These are phyloP conservation scores for Lytechinus pictus DNA, from an alignment of 35 echinoderm and acorn worm species.

Conservation along the genomic window DNA sequence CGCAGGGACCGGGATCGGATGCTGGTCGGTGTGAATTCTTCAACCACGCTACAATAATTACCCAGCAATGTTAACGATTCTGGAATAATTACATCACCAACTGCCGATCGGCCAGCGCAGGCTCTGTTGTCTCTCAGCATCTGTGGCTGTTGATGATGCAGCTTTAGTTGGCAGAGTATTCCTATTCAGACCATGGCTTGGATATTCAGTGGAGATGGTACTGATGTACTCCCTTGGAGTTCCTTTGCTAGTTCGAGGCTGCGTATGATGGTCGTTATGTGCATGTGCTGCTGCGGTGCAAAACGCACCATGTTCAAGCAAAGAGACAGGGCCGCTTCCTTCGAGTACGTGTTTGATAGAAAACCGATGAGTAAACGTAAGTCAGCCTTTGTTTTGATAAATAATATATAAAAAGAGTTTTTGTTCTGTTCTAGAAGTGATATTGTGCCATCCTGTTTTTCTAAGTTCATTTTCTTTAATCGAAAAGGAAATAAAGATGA, in stretches of 20 bases:
- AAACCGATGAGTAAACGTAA: not conserved
- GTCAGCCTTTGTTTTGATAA: not conserved
- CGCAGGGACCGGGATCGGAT: not conserved
- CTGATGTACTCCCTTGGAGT: not conserved
- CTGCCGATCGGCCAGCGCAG: not conserved
- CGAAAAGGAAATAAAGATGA: too few species aligned
- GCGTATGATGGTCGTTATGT: conserved; percentile 44
- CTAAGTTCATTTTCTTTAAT: not conserved
- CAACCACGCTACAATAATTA: conserved; percentile 11
- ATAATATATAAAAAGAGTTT: too few species aligned
- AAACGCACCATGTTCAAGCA: conserved; percentile 37
- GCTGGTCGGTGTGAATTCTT: not conserved
- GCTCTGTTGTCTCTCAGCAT: not conserved
- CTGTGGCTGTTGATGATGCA: not conserved
- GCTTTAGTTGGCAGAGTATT: not conserved
- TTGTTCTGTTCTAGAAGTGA: too few species aligned
- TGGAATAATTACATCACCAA: not conserved
- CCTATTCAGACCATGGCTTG: conserved; percentile 20
- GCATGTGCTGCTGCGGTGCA: conserved; percentile 39
- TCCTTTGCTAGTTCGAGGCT: not conserved
- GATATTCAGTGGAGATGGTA: not conserved
- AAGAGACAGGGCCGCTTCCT: not conserved
- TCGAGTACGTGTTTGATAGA: conserved; percentile 27
- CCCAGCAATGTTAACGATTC: conserved; percentile 17
- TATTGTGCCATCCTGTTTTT: too few species aligned